These are phyloP conservation scores for Cynocephalus volans DNA, from an alignment of 2,113 vertebrate species.

Conservation along the genomic window DNA sequence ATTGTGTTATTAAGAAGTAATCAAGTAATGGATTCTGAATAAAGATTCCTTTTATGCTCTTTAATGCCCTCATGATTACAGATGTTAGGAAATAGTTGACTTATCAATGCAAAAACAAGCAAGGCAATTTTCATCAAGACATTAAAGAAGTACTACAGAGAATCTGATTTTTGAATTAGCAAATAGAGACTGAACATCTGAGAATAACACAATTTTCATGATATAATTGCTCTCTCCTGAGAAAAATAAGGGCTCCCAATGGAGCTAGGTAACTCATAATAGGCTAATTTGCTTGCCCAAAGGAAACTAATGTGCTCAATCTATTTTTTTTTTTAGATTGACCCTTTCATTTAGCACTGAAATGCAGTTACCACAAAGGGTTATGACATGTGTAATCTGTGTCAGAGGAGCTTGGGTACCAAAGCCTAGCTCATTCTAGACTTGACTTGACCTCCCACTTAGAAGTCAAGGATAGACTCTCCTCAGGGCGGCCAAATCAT, in stretches of 20 bases:
- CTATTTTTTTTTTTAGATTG: not conserved
- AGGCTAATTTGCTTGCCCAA: conserved; percentile 68
- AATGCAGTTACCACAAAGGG: not conserved
- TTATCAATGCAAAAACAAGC: conserved; percentile 25
- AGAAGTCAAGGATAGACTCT: not conserved
- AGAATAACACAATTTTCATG: conserved; percentile 62
- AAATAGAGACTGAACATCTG: conserved; percentile 38
- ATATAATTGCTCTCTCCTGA: conserved; percentile 73
- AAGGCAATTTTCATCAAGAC: conserved; percentile 23
- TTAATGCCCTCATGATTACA: not conserved
- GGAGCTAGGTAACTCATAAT: conserved; percentile 53
- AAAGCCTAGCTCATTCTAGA: not conserved
- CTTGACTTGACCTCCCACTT: not conserved
- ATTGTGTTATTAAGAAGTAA: conserved; percentile 66
- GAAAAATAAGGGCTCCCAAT: conserved; percentile 59
- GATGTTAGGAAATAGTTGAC: not conserved
- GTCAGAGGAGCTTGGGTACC: not conserved
- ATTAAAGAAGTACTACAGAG: not conserved
- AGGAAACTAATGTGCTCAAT: conserved; percentile 20
- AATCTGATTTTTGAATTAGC: conserved; percentile 77
- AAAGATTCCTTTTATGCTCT: not conserved
- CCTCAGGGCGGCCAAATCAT: not conserved
- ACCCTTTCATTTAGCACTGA: conserved; percentile 30
- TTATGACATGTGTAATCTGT: not conserved
- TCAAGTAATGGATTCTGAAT: not conserved